Conservation (phyloP, 2,888 invertebrate genomes). For the Himalopsyche kuldschensis region DNA sequence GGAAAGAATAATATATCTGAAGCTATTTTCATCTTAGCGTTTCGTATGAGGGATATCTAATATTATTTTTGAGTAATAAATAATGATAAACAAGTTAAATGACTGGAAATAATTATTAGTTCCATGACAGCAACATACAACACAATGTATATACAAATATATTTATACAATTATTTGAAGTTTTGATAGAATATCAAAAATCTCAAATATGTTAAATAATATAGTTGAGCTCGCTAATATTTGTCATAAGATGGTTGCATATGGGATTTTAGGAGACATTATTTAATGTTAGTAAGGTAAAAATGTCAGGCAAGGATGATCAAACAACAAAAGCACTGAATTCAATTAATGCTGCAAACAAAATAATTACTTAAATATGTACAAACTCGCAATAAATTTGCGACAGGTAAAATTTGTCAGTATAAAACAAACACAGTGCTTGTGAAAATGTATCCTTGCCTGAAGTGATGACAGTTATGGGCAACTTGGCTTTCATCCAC, state of each 20-base stretch:
- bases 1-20: not conserved
- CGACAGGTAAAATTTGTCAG: not conserved
- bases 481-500: slow-evolving; percentile 89
- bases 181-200: not conserved
- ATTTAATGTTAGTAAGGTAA: slow-evolving; percentile 39
- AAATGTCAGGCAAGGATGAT: slow-evolving; percentile 64
- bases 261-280: slow-evolving; percentile 2
- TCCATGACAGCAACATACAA: not conserved
- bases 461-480: slow-evolving; percentile 64
- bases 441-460: slow-evolving; percentile 59
- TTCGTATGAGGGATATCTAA: not conserved
- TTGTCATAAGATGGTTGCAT: not conserved
- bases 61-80: too few species aligned
- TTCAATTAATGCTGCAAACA: slow-evolving; percentile 37
- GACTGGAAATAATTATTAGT: not conserved
- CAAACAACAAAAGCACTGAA: slow-evolving; percentile 61
- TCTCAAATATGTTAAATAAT: not conserved
- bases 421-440: slow-evolving; percentile 33
- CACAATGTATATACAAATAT: not conserved
- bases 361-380: slow-evolving; percentile 9
- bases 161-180: not conserved
- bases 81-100: too few species aligned
- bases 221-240: not conserved
- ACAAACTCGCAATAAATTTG: slow-evolving; percentile 4
- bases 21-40: not conserved